Conservation (phyloP, 2,888 invertebrate genomes). For the Barypeithes pellucidus region DNA sequence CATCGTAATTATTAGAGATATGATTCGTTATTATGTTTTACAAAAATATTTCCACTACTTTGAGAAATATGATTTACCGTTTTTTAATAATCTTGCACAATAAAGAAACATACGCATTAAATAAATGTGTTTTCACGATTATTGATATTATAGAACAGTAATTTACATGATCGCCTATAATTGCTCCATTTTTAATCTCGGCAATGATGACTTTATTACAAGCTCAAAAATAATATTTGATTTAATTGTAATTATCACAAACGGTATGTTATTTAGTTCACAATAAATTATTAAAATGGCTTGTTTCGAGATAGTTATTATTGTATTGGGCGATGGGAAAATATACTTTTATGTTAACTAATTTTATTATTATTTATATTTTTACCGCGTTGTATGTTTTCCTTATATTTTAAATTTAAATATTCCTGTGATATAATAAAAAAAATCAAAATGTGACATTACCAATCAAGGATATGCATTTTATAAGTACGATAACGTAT, state of each 20-base stretch:
- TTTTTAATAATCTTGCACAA: not conserved
- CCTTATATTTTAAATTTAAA: not conserved
- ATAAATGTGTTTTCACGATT: no score
- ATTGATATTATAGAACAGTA: no score
- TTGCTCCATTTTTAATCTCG: not conserved
- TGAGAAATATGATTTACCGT: not conserved
- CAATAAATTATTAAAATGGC: not conserved
- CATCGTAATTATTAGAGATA: no score
- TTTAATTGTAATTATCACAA: no score
- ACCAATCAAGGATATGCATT: conserved; percentile 38
- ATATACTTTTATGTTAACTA: no score
- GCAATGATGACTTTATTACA: not conserved
- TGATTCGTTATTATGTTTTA: no score
- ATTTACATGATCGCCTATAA: no score
- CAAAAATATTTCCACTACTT: not conserved
- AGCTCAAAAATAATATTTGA: not conserved
- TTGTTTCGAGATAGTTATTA: no score
- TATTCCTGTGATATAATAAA: not conserved
- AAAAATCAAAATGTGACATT: conserved; percentile 34
- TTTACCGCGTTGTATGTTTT: not conserved
- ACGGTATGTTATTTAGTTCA: not conserved
- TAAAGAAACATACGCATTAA: no score
- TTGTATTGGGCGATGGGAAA: no score
- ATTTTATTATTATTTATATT: not conserved
- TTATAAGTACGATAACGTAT: conserved; percentile 31